Conservation (phyloP, 2,113 vertebrate genomes). For the Elanoides forficatus region DNA sequence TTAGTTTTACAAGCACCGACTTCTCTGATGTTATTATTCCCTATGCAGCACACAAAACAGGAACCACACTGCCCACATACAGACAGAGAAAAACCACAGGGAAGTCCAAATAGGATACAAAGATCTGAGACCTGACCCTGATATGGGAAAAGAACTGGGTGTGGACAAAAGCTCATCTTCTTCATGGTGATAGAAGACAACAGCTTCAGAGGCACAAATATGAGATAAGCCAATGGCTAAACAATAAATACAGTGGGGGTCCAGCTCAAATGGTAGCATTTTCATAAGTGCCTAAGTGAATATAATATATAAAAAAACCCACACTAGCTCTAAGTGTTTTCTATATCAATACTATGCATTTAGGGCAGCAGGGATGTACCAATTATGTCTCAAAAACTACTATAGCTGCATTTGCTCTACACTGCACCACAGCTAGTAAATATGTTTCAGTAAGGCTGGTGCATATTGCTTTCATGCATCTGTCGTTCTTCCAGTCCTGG, state of each 20-base stretch:
- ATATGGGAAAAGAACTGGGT: not conserved
- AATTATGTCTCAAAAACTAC: not conserved
- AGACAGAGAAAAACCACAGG: not conserved
- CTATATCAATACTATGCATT: not conserved
- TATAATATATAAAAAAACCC: not conserved
- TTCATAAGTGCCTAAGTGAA: not conserved
- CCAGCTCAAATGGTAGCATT: not conserved
- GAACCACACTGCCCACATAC: not conserved
- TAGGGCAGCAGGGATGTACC: not conserved
- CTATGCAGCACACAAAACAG: not conserved
- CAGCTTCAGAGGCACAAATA: not conserved
- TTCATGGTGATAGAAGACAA: not conserved
- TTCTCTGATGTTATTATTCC: not conserved
- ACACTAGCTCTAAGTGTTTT: not conserved
- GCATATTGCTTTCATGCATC: not conserved
- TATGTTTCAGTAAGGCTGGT: not conserved
- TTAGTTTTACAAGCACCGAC: slow-evolving; percentile 13
- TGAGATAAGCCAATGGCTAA: not conserved
- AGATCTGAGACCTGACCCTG: not conserved
- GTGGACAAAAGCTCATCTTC: not conserved
- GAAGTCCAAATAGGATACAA: not conserved
- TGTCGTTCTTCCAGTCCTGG: not conserved
- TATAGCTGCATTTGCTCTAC: not conserved
- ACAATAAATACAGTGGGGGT: not conserved
- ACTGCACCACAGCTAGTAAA: not conserved